Conservation (phyloP, 2,888 invertebrate species). For the Chalcis sispes region DNA sequence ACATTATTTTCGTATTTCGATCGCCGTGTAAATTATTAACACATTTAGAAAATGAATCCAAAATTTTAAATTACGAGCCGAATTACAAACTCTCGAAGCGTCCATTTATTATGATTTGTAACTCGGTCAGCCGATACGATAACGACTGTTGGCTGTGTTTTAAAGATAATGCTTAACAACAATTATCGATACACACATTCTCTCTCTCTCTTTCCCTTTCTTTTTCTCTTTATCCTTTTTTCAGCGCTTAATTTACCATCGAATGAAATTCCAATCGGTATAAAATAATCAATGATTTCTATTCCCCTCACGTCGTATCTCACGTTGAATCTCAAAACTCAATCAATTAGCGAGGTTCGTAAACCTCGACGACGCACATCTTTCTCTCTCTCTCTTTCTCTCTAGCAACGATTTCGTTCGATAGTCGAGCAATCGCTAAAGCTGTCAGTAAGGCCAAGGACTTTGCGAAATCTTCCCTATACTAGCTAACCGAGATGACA, state of each 20-base stretch:
- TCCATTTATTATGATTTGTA: too few relatives aligned
- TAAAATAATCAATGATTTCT: constrained; percentile 34
- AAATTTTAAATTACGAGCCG: too few relatives aligned
- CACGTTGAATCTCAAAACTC: constrained; percentile 14
- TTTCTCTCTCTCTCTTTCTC: background rate
- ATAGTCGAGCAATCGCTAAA: constrained; percentile 41
- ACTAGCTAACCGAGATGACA: background rate
- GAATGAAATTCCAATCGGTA: background rate
- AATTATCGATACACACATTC: too few relatives aligned
- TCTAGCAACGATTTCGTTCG: constrained; percentile 26
- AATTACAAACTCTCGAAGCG: too few relatives aligned
- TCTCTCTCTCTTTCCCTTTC: background rate
- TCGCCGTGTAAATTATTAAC: too few relatives aligned
- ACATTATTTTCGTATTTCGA: too few relatives aligned
- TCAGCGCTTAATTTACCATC: constrained; percentile 6
- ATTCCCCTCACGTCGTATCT: too few relatives aligned
- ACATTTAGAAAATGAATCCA: too few relatives aligned
- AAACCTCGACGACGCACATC: background rate
- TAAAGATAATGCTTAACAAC: too few relatives aligned
- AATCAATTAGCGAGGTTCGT: constrained; percentile 44
- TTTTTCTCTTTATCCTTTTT: too few relatives aligned
- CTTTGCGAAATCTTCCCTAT: constrained; percentile 8
- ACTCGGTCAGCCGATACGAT: too few relatives aligned
- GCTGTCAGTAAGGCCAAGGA: constrained; percentile 53
- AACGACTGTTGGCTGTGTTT: too few relatives aligned